Evolutionary conservation across 2,113 vertebrate species (phyloP).

Genomic region (Uropsilus gracilis): DNA sequence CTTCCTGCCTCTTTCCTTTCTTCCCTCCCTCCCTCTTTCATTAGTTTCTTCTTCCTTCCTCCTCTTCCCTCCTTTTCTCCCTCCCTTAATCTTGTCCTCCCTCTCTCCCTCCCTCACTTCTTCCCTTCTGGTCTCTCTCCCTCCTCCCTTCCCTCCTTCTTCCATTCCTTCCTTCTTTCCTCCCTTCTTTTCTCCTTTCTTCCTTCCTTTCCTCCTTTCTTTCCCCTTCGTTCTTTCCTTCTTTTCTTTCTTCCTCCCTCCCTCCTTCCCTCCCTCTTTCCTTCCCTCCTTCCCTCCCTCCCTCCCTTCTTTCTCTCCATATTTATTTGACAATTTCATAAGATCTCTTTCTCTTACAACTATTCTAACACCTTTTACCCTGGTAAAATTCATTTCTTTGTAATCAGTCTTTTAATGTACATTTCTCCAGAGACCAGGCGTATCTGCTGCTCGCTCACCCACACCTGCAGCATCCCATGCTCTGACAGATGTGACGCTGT

Average conservation of each 20-base stretch:
- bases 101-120: rapidly evolving
- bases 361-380: not conserved
- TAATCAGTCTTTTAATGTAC: not conserved
- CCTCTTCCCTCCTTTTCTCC: rapidly evolving
- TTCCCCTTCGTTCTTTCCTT: no score
- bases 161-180: no score
- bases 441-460: not conserved
- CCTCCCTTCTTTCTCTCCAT: not conserved
- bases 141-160: no score
- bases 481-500: no score
- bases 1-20: not conserved
- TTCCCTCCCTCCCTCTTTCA: no score
- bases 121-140: not conserved
- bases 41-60: rapidly evolving
- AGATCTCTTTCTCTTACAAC: not conserved
- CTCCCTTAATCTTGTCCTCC: no score
- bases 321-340: not conserved
- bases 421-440: not conserved
- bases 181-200: rapidly evolving
- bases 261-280: rapidly evolving
- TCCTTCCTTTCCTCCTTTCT: rapidly evolving
- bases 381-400: not conserved
- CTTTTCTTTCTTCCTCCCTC: rapidly evolving
- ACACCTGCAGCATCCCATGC: not conserved
- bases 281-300: rapidly evolving